Base-by-base conservation (phyloP, 2,113 vertebrate genomes). In the Aplodontia rufa region DNA sequence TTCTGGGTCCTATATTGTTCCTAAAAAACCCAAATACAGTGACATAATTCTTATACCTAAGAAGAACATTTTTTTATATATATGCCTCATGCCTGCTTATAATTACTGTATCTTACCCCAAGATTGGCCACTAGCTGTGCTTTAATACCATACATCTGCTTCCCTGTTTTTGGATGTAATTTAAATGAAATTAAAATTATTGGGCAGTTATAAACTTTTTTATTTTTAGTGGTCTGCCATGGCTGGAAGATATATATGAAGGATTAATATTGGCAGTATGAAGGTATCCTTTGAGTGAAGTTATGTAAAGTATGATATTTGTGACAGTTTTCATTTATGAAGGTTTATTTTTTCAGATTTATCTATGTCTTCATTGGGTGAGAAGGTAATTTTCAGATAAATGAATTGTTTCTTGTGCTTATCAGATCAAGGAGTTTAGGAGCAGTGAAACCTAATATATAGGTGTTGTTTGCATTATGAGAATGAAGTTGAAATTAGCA, bases 251-350 rank as follows among this genome's bases (percentile, higher is more conserved):
- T 55, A 8, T 1, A 7, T 66, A 72, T 90, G 28, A 86, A 78
- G 66, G 17, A 55, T 76, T 79, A n/a, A 32, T 96, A 5, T 71
- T 84, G 55, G 66, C 69, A 76, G 24, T 53, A 12, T 79, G 62
- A 94, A 79, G 69, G 45, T 92, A 28, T 95, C 5, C 22, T 92
- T 83, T 93, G 42, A 90, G 68, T 71, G 90, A 71, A 95, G 53
- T 53, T n/a, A 8, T 71, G 1, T 93, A 75, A 24, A 22, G 60
- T 91, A 49, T 91, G 74, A 26, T 89, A 37, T 78, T 80, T 93
- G 26, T 81, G 32, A 58, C 37, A 10, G 10, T 87, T 75, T 85
- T 83, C 26, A 55, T 89, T 87, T 88, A 9, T 86, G 53, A 80
- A 58, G 19, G 30, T 83, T 32, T 93, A 40, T 49, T 11, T 84